Base-by-base conservation (phyloP, 2,113 vertebrate genomes). In the Porphyrio hochstetteri region DNA sequence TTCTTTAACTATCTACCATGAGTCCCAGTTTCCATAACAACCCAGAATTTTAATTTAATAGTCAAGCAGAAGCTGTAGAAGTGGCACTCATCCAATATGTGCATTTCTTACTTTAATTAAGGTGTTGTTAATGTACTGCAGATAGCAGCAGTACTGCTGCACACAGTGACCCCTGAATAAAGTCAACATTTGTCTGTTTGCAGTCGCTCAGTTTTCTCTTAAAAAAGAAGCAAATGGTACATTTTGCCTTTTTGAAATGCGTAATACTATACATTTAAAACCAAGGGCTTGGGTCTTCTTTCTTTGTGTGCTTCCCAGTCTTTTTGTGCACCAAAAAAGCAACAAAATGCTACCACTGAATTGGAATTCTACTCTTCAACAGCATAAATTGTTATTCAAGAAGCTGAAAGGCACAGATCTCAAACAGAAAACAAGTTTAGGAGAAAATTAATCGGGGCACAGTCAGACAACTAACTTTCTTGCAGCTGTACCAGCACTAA, bases 1-100 rank as follows among this genome's bases (percentile, higher is more conserved):
- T 95, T 96, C 93, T 96, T 95, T 96, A 95, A 96, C 95, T 89
- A 97, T 94, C 92, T 94, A 92, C 40, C 16, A 4, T 84, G 67
- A 87, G 55, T 89, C 78, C 36, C 42, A 82, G 96, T 96, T 97
- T 94, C 96, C 96, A 97, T 97, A 97, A 96, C 96, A 93, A 97
- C 93, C 18, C 36, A 72, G 88, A 94, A 93, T 94, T 96, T 96
- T 93, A 87, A 97, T 96, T 92, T 95, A 90, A 92, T 88, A 94
- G 86, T 61, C 33, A 53, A 82, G 92, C 36, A 96, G 92, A 94
- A 94, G 81, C 92, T 93, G 83, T n/a, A 95, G 83, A 89, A 95
- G 70, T 85, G 83, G 81, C 86, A 89, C 40, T 82, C 86, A 87
- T 82, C 93, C 81, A 82, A 13, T 69, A 79, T 65, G 83, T 92